A percentile compares a stretch with the other conserved stretches of the same genome.
These are phyloP conservation scores for Cephus pulcher DNA, from an alignment of 2,888 invertebrate species.

Conservation along the genomic window DNA sequence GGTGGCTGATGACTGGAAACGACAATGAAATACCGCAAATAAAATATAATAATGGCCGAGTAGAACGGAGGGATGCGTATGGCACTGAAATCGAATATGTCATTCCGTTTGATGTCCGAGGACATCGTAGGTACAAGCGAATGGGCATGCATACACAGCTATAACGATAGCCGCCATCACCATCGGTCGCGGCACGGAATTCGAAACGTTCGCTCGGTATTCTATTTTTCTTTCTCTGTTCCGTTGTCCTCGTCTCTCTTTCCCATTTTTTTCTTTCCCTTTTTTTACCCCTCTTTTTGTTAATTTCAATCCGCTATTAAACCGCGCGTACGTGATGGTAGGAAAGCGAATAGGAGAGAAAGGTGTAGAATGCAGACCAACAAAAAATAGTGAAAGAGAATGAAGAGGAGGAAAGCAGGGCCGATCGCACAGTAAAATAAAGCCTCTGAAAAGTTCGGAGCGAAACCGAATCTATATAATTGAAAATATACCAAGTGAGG, in stretches of 20 bases:
- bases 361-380: not conserved
- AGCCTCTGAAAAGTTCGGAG: slow-evolving; percentile 8
- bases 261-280: not conserved
- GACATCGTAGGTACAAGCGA: not conserved
- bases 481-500: slow-evolving; percentile 24
- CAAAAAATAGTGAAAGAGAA: not conserved
- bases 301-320: slow-evolving; percentile 9
- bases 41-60: not conserved
- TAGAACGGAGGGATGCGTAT: not conserved
- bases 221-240: not conserved
- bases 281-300: slow-evolving; percentile 1
- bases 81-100: slow-evolving; percentile 7
- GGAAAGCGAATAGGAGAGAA: slow-evolving; percentile 1
- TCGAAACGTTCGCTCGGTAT: slow-evolving; percentile 1
- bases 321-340: slow-evolving; percentile 5
- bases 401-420: not conserved
- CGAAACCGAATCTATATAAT: slow-evolving; percentile 20
- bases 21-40: not conserved
- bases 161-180: not conserved
- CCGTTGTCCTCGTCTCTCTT: not conserved
- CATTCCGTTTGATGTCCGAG: slow-evolving; percentile 6
- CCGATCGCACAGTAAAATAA: slow-evolving; percentile 11
- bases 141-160: not conserved
- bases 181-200: not conserved
- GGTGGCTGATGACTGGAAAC: not conserved